Evolutionary conservation across 1,140 invertebrate species (phyloP), one percentile per base, ranked within the genome.

Genomic region (Trinorchestia longiramus): DNA sequence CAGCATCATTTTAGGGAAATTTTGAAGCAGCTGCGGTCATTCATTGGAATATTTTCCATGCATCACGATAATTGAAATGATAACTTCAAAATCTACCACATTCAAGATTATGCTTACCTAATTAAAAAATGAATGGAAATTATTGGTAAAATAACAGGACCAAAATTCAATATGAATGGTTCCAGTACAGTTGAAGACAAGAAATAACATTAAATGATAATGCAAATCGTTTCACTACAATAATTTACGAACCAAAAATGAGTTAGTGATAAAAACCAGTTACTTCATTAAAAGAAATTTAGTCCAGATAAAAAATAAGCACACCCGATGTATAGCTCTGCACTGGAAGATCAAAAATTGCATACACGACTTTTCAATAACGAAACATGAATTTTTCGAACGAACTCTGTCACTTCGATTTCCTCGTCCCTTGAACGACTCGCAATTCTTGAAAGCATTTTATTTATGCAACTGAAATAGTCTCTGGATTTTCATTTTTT

Each of bases 401-500:
- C 92, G 43, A 44, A 47, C 8, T 94, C 43, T 47, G 92, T 47
- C 92, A 94, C 92, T 94, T 94, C 92, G 92, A 94, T 45, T 44
- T 44, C 92, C 44, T 42, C 8, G 6, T 11, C 92, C 41, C 92
- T 45, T 94, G 92, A 47, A 44, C 44, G 92, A 43, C 92, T 94
- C 41, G 41, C 19, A 15, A 15, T 94, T 45, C 92, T 94, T 45
- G 44, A 94, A 94, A 47, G 44, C 92, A 90, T 43, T 94, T 47
- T 43, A 44, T 94, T 94, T 43, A 94, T 94, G 92, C 92, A 94
- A 45, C 92, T 43, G 11, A 94, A 94, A 47, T 94, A 43, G 43
- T 40, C 43, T 94, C 92, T 43, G 92, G 92, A 94, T 94, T 94
- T 45, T 94, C 92, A 94, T 47, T 94, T 94, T n/a, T 94, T 94